These are phyloP conservation scores for Trissolcus japonicus DNA, from an alignment of 2,888 invertebrate species.

Conservation along the genomic window DNA sequence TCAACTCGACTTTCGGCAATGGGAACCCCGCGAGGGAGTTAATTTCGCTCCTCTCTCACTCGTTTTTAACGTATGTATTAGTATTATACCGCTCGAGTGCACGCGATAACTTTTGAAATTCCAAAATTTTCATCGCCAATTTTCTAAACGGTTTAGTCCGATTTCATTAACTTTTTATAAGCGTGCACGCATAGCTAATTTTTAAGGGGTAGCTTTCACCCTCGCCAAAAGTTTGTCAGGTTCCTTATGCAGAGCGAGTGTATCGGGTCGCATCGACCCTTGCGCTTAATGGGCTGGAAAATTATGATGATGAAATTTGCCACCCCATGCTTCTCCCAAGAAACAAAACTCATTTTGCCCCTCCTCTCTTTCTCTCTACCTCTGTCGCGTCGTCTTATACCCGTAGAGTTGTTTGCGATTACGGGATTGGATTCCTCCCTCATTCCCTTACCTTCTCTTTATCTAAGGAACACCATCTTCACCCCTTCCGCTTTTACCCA, in stretches of 20 bases:
- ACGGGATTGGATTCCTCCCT: constrained; percentile 61
- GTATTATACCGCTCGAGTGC: not conserved
- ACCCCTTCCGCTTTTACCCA: constrained; percentile 26
- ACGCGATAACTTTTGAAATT: constrained; percentile 17
- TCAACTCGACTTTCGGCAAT: constrained; percentile 38
- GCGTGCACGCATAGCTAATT: constrained; percentile 43
- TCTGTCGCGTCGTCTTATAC: constrained; percentile 5
- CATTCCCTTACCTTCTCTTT: constrained; percentile 37
- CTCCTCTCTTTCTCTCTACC: constrained; percentile 7
- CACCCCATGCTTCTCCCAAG: constrained; percentile 50
- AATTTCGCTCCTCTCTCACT: constrained; percentile 17
- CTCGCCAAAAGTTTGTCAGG: constrained; percentile 63
- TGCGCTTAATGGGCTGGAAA: constrained; percentile 73
- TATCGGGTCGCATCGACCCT: constrained; percentile 61
- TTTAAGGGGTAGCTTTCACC: constrained; percentile 44
- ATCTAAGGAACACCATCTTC: constrained; percentile 38
- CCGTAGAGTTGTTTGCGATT: constrained; percentile 62
- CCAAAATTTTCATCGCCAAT: constrained; percentile 40
- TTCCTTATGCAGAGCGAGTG: constrained; percentile 67
- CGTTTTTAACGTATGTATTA: not conserved
- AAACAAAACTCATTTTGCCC: constrained; percentile 41
- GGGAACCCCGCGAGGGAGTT: constrained; percentile 33
- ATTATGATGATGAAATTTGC: constrained; percentile 76
- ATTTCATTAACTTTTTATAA: constrained; percentile 45
- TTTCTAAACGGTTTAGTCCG: constrained; percentile 51